These are phyloP conservation scores for Poeciliopsis prolifica DNA, from an alignment of 2,113 vertebrate species.

Conservation along the genomic window DNA sequence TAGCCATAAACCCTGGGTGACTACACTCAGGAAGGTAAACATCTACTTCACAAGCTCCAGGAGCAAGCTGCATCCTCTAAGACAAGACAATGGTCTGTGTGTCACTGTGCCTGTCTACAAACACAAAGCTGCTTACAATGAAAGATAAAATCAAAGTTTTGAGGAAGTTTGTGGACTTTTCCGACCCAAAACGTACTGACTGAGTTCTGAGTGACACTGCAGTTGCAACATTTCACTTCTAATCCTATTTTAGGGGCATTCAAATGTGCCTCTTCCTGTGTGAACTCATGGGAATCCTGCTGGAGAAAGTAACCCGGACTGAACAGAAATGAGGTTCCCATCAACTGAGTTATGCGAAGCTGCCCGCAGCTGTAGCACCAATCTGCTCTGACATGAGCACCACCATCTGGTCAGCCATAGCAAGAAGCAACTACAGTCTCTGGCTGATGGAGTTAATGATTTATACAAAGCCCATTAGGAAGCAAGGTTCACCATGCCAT, in stretches of 20 bases:
- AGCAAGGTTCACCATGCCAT: conserved; percentile 43
- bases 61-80: conserved; percentile 61
- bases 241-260: conserved; percentile 21
- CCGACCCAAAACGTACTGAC: not conserved
- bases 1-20: conserved; percentile 74
- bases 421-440: conserved; percentile 58
- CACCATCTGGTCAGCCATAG: conserved; percentile 70
- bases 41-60: conserved; percentile 46
- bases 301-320: not conserved
- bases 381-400: conserved; percentile 63
- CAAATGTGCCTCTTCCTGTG: not conserved
- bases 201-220: conserved; percentile 11
- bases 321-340: conserved; percentile 40
- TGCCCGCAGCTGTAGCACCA: conserved; percentile 31
- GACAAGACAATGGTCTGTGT: conserved; percentile 41
- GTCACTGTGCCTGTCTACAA: conserved; percentile 19
- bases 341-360: conserved; percentile 63
- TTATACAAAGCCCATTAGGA: conserved; percentile 65
- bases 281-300: conserved; percentile 34
- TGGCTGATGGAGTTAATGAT: conserved; percentile 79
- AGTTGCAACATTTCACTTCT: conserved; percentile 24
- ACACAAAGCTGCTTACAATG: conserved; percentile 34
- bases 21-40: conserved; percentile 74
- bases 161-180: conserved; percentile 46
- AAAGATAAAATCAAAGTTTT: conserved; percentile 28